Evolutionary conservation across 37 sponge, comb jelly and placozoan species (phyloP).

Genomic region (Hormiphora californensis): DNA sequence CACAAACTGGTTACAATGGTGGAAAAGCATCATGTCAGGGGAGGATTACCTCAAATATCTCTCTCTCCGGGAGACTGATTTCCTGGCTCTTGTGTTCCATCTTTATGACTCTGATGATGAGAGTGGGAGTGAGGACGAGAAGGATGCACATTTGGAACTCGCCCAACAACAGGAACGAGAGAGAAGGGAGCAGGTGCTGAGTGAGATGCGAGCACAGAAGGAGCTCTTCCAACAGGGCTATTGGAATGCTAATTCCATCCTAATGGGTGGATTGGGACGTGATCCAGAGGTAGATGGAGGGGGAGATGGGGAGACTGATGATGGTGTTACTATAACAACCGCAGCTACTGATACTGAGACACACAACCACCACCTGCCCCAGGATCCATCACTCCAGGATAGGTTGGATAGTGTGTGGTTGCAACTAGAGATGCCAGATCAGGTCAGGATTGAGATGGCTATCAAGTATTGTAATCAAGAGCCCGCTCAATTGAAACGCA

Average conservation of each 20-base stretch:
- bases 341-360: background rate
- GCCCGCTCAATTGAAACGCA: background rate
- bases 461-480: constrained; percentile 72
- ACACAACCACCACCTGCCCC: no score
- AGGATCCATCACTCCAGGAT: constrained; percentile 54
- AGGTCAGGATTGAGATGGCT: constrained; percentile 80
- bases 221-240: constrained; percentile 60
- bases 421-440: constrained; percentile 61
- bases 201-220: constrained; percentile 59
- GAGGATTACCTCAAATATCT: constrained; percentile 80
- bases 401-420: constrained; percentile 66
- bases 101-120: constrained; percentile 82
- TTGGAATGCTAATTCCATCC: constrained; percentile 85
- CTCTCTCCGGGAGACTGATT: constrained; percentile 75
- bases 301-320: background rate
- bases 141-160: constrained; percentile 5
- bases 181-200: constrained; percentile 57
- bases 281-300: constrained; percentile 59
- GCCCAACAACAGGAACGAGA: constrained; percentile 54
- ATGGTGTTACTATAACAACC: background rate
- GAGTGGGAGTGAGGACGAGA: constrained; percentile 68
- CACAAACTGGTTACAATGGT: constrained; percentile 63
- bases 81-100: constrained; percentile 72
- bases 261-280: constrained; percentile 83
- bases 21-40: constrained; percentile 62